Evolutionary conservation across 2,113 vertebrate genomes (phyloP), one percentile per base, ranked within the genome.

Genomic region (Nematolebias whitei): DNA sequence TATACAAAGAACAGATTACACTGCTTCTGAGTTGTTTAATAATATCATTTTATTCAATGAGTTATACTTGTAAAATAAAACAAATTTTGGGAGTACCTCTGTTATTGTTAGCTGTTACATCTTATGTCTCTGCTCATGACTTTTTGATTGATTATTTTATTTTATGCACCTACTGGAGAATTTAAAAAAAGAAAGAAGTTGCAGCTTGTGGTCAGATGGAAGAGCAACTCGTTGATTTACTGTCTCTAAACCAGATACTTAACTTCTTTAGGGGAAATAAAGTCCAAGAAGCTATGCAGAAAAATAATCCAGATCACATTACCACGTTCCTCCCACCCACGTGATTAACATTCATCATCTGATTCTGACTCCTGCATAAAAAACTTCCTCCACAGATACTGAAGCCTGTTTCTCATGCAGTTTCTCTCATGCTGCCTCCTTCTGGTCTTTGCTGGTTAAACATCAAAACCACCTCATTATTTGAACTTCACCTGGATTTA

Each of bases 241-340:
- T 71, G 74, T 74, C 78, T 72, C 58, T 76, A 69, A 38, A 72
- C 52, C 58, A 47, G 71, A 67, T 74, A 58, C 32, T 60, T 51
- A 44, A 51, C 18, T 16, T 71, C 78, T 45, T 67, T n/a, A 7
- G 65, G 35, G 53, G 44, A 9, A 43, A 18, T 18, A 44, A n/a
- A 44, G 65, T 63, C 59, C 15, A 65, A 70, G 20, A 29, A 53
- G 52, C n/a, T 35, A 52, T 62, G 76, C 71, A 65, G 45, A 51
- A 69, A 71, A 80, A 70, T 79, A 76, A 74, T 74, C 72, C 54
- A 79, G 53, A 5, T 84, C 82, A 82, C 74, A 68, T 80, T 76
- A 76, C 49, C 62, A 64, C 76, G 79, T 66, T 5, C 66, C 54
- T 57, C 14, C 35, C 68, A 26, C 59, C 41, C 55, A 16, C 44